Percentiles rank a stretch among this genome's conserved stretches.
phyloP scores from a whole-genome alignment of 2,888 invertebrate species.

The Metopia argyrocephala region DNA sequence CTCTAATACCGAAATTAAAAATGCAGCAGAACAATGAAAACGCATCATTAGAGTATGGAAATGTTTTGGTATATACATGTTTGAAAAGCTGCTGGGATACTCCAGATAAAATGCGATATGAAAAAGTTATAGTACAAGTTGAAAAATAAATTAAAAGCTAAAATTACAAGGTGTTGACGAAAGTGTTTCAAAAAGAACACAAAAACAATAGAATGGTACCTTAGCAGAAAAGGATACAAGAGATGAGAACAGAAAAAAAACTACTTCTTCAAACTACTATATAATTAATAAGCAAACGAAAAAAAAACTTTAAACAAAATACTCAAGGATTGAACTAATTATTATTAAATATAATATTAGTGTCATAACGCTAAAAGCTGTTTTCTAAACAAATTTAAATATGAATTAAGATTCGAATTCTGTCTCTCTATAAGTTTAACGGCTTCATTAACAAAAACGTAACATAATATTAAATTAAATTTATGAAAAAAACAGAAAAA shows the following conservation, averaged over 20 bases:
- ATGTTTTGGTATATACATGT: constrained; percentile 91
- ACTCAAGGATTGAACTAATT: constrained; percentile 56
- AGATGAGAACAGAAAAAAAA: constrained; percentile 14
- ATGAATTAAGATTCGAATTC: constrained; percentile 13
- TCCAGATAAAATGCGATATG: constrained; percentile 83
- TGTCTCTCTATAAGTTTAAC: constrained; percentile 52
- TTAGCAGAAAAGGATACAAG: constrained; percentile 26
- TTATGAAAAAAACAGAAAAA: constrained; percentile 53
- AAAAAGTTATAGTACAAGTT: constrained; percentile 87
- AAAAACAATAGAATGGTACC: constrained; percentile 14
- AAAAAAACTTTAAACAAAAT: constrained; percentile 31
- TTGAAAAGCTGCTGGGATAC: constrained; percentile 90
- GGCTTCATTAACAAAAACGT: constrained; percentile 50
- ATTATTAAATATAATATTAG: constrained; percentile 26
- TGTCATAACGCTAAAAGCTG: constrained; percentile 20
- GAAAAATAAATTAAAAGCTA: constrained; percentile 79
- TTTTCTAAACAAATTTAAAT: constrained; percentile 23
- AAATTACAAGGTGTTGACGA: constrained; percentile 9
- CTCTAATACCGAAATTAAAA: constrained; percentile 85
- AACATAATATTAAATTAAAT: constrained; percentile 39
- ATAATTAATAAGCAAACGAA: constrained; percentile 17
- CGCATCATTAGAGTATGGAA: constrained; percentile 88
- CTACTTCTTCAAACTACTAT: constrained; percentile 20
- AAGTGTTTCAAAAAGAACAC: neutral
- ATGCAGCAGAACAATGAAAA: constrained; percentile 81